Evolutionary conservation across 2,113 vertebrate genomes (phyloP), one percentile per base, ranked within the genome.

Genomic region (Agapornis roseicollis): DNA sequence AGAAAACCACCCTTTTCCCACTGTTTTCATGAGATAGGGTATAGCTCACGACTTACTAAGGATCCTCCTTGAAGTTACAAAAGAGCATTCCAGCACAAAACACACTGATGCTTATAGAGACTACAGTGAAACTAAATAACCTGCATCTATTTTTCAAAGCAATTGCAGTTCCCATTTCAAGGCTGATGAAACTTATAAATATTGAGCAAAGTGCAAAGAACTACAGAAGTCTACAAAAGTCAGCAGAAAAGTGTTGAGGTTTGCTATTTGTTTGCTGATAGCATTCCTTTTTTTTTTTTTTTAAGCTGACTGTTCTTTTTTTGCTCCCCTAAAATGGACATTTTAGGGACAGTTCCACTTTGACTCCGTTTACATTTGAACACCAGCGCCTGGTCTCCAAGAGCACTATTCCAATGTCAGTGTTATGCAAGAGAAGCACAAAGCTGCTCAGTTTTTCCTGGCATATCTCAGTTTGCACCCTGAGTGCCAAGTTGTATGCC

Each of bases 321-420:
- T 78, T 84, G 8, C 29, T 58, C 50, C 35, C 58, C 58, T 17
- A 61, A 31, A 27, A 19, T 10, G 33, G 56, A 58, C 13, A 58
- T 35, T 35, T 58, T 24, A 58, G 33, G 20, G 6, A 24, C 56
- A 41, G 10, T 50, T 69, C 27, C 25, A 29, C 22, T 86, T 93
- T n/a, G 28, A 42, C 31, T n/a, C 14, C 69, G 15, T 13, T 89
- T n/a, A 33, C 2, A 16, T 80, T 73, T 85, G 33, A 80, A 80
- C 9, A 52, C 9, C 28, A 66, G 6, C 1, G 0, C n/a, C 63
- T 50, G 2, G 50, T 27, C 20, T 53, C 37, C 10, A 0, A 7
- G 11, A 56, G 10, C 2, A 2, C 4, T 88, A 17, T 74, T 17
- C 10, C 33, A 46, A 20, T 13, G 22, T 41, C 28, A 70, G 1